phyloP scores from a whole-genome alignment of 2,888 invertebrate species.

The Eurytoma californica region DNA sequence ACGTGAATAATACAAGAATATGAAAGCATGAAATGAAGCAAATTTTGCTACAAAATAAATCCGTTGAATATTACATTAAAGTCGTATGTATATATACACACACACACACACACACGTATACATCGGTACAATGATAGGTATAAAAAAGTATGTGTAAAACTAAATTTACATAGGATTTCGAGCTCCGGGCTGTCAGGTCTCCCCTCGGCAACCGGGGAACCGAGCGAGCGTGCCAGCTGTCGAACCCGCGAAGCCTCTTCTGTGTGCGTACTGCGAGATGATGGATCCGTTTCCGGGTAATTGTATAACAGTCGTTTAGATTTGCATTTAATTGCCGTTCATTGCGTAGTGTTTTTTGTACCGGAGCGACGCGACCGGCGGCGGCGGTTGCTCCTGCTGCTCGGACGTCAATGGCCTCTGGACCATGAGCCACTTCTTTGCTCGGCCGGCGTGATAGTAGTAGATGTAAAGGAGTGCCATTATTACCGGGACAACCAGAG shows the following conservation, averaged over 20 bases:
- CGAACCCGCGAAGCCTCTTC: not conserved
- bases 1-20: slow-evolving; percentile 47
- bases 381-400: slow-evolving; percentile 39
- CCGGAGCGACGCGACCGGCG: slow-evolving; percentile 64
- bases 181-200: not conserved
- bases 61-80: slow-evolving; percentile 59
- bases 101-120: slow-evolving; percentile 60
- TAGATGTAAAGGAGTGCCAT: slow-evolving; percentile 84
- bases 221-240: slow-evolving; percentile 12
- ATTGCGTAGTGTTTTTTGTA: slow-evolving; percentile 64
- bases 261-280: not conserved
- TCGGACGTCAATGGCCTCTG: slow-evolving; percentile 63
- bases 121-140: slow-evolving; percentile 47
- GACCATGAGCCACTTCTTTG: slow-evolving; percentile 80
- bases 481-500: slow-evolving; percentile 79
- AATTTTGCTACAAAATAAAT: slow-evolving; percentile 61
- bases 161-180: slow-evolving; percentile 32
- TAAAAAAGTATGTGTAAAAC: slow-evolving; percentile 38
- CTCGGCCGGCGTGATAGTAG: slow-evolving; percentile 84
- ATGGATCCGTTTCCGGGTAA: not conserved
- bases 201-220: slow-evolving; percentile 22
- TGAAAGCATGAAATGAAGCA: slow-evolving; percentile 51
- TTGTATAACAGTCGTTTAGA: slow-evolving; percentile 35
- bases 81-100: slow-evolving; percentile 54
- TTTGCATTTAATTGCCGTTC: slow-evolving; percentile 48